Conservation (phyloP, 2,113 vertebrate genomes). For the Lagopus leucura region DNA sequence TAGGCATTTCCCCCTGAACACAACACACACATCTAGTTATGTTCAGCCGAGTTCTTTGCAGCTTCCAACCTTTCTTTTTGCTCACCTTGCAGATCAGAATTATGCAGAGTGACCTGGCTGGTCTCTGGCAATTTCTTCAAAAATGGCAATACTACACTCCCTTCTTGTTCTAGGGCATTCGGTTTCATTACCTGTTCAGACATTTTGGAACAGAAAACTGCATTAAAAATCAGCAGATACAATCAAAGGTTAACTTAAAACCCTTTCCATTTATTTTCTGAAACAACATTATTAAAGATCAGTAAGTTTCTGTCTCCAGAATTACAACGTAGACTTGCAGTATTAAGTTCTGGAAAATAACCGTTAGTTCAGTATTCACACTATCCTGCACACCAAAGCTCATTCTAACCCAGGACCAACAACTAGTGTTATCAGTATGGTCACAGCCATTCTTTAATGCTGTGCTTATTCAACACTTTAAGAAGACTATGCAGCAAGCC, state of each 20-base stretch:
- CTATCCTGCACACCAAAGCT: neutral
- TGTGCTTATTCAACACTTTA: neutral
- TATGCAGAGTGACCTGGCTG: conserved; percentile 58
- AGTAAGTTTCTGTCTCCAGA: neutral
- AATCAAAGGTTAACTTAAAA: neutral
- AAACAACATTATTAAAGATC: neutral
- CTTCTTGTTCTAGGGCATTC: conserved; percentile 52
- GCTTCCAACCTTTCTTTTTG: neutral
- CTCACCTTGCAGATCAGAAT: conserved; percentile 61
- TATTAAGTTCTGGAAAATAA: neutral
- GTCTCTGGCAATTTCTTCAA: conserved; percentile 50
- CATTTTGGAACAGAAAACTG: neutral
- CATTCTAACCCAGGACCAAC: neutral
- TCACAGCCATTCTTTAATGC: neutral
- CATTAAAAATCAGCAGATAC: neutral
- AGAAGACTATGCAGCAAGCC: neutral
- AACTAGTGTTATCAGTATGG: neutral
- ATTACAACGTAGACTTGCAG: neutral
- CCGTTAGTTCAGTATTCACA: neutral
- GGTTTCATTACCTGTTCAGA: conserved; percentile 47
- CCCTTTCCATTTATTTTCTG: neutral
- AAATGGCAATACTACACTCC: conserved; percentile 45
- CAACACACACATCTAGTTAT: neutral
- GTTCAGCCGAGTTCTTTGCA: neutral
- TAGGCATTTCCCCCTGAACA: neutral